Evolutionary conservation across 2,888 invertebrate species (phyloP), one percentile per base, ranked within the genome.

Genomic region (Tenthredo livida): DNA sequence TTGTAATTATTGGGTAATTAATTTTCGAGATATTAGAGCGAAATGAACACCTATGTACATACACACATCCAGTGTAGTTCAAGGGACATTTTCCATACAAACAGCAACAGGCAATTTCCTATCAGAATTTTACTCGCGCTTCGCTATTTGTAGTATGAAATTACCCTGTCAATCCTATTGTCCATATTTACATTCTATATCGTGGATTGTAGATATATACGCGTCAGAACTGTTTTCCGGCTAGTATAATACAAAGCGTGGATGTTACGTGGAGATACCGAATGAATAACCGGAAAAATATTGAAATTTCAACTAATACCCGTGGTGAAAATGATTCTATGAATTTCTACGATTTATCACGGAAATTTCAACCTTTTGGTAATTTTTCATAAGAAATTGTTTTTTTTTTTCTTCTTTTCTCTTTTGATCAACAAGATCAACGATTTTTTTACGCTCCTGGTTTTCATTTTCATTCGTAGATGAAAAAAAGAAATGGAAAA

Each of bases 111-210:
- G 72, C 72, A 43, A 73, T 73, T 29, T 43, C 40, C 40, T 9
- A 73, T 12, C 21, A 10, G 40, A 6, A 43, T 73, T 73, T 73
- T 10, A 37, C 25, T 33, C 43, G 7, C 43, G 21, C 12, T 73
- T 21, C 21, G 10, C 43, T 73, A 73, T 73, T 73, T 73, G 72
- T 25, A 43, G 40, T 73, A 43, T 73, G 72, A 73, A 73, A 73
- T 73, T 73, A 73, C 72, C 21, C 72, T 10, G 72, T 43, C 67
- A 67, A 67, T 73, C 21, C 72, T 21, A 43, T 21, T 73, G 72
- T 73, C 43, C 43, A 43, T 43, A 73, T 73, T 73, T 43, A 73
- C 43, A 73, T 43, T 73, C n/a, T 25, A 73, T 72, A 43, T 43
- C 40, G 10, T 21, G n/a, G 12, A 43, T 40, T 73, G 43, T 40